Evolutionary conservation across 2,797 vertebrate species (phyloP), one percentile per base, ranked within the genome.

Genomic region (Pyrrhura leucotis): DNA sequence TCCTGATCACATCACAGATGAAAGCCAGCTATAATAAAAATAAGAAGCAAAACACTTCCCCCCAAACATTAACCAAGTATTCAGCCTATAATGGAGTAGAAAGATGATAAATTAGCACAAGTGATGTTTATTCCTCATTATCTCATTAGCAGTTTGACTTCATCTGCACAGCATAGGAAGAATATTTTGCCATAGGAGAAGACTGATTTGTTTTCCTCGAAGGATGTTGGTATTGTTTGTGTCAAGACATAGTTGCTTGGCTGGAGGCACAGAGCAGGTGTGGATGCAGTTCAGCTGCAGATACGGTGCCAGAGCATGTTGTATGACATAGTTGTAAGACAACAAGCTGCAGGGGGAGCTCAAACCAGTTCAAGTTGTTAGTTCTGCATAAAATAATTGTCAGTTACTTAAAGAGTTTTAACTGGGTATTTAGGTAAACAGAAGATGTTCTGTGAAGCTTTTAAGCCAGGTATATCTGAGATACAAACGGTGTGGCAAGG

Each of bases 161-260:
- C 29, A 29, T 20, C n/a, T 40, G 4, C 18, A 1, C 39, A 31
- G 23, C 25, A n/a, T 4, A 61, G 22, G 25, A 63, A 33, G n/a
- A 53, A 61, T 75, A 14, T 39, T 86, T 67, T 54, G 35, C 48
- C 18, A 7, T 18, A 13, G 47, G 33, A 68, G 37, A 59, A 47
- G 50, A 33, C 15, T 3, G 23, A 51, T 12, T 39, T 65, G 12
- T 14, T 81, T 84, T 92, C 67, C 25, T 47, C 35, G 26, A 44
- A n/a, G 3, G 10, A 1, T 1, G 8, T 62, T 83, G 35, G 14
- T 13, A 1, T 21, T 14, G 20, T 5, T 9, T 3, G 2, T 29
- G 33, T 31, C 0, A 1, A 26, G 51, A 14, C 16, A 37, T 9
- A 5, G 0, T 9, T n/a, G 25, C 33, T 65, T 4, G 5, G 3